These are phyloP conservation scores for Halisarca cf. caerulea DNA, from an alignment of 37 sponge, comb jelly and placozoan genomes.

Conservation along the genomic window DNA sequence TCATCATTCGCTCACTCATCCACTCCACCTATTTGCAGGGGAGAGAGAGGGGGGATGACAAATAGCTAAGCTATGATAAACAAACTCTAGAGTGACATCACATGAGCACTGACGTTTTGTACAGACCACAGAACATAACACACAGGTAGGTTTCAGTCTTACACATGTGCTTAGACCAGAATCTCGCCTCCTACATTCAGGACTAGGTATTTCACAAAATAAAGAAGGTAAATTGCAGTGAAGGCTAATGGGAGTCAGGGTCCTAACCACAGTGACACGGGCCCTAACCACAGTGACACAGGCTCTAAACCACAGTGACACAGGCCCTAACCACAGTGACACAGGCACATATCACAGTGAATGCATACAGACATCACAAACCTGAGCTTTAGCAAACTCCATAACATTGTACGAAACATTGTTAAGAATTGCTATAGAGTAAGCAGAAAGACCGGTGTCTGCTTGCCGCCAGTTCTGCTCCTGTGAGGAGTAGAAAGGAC, in stretches of 20 bases:
- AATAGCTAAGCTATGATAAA: neutral
- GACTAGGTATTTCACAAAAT: too few species aligned
- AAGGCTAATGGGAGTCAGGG: too few species aligned
- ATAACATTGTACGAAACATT: constrained; percentile 97
- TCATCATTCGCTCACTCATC: constrained; percentile 98
- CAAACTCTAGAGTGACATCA: neutral
- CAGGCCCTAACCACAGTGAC: too few species aligned
- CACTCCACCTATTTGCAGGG: constrained; percentile 99
- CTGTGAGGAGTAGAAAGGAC: constrained; percentile 18
- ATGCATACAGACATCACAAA: constrained; percentile 27
- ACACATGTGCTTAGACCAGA: too few species aligned
- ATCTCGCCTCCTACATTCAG: too few species aligned
- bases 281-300: too few species aligned
- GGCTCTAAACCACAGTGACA: too few species aligned
- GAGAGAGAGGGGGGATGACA: neutral
- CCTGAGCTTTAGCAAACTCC: constrained; percentile 98
- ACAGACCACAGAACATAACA: too few species aligned
- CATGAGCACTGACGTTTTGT: neutral
- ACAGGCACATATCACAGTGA: neutral
- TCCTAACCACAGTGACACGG: too few species aligned
- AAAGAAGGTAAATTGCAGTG: too few species aligned
- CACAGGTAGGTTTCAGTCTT: too few species aligned
- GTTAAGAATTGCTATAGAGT: constrained; percentile 93
- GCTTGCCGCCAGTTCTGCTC: constrained; percentile 95
- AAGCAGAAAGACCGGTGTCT: constrained; percentile 91